These are phyloP conservation scores for Hoplostethus mediterraneus DNA, from an alignment of 2,797 vertebrate species.

Conservation along the genomic window DNA sequence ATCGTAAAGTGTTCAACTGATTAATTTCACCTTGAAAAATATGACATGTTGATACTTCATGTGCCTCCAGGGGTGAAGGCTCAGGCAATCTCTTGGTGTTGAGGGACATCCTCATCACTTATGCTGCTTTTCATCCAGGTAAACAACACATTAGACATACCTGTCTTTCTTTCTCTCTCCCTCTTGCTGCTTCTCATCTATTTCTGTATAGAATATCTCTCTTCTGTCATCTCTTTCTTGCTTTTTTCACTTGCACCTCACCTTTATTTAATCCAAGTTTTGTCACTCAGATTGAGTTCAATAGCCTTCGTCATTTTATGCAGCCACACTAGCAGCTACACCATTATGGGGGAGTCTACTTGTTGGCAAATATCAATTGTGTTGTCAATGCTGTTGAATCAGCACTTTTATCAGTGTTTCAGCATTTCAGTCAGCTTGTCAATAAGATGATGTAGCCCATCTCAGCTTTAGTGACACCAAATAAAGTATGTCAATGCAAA, in stretches of 20 bases:
- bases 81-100: slow-evolving; percentile 84
- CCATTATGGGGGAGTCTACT: neutral
- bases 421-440: neutral
- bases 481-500: neutral
- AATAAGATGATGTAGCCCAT: neutral
- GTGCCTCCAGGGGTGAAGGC: slow-evolving; percentile 78
- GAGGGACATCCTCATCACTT: slow-evolving; percentile 86
- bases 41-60: slow-evolving; percentile 11
- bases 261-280: neutral
- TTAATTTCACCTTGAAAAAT: slow-evolving; percentile 15
- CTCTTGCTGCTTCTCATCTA: slow-evolving; percentile 81
- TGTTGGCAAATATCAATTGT: neutral
- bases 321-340: neutral
- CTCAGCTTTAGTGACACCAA: neutral
- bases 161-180: too few relatives aligned
- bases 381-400: neutral
- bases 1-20: neutral
- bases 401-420: neutral
- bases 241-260: neutral
- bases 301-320: neutral
- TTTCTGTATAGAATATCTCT: neutral
- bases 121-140: slow-evolving; percentile 87
- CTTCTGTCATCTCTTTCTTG: neutral
- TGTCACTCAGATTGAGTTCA: neutral
- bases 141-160: slow-evolving; percentile 9